Evolutionary conservation across 2,113 vertebrate genomes (phyloP).

Genomic region (Gymnocephalus cernua): DNA sequence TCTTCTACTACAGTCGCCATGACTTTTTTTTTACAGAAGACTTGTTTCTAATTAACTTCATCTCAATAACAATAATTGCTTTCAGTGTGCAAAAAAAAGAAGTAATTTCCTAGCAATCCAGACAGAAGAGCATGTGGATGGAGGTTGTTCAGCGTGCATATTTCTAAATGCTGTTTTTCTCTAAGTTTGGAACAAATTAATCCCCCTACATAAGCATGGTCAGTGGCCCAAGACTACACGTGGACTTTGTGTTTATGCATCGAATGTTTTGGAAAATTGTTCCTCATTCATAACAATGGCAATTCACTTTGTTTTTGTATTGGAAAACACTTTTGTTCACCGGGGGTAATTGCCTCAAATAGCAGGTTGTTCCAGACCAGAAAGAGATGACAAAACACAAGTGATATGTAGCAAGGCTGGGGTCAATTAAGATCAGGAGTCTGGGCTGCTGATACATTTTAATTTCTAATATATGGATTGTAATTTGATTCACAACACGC

Average conservation of each 20-base stretch:
- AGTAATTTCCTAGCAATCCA: slow-evolving; percentile 31
- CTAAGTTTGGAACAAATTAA: slow-evolving; percentile 28
- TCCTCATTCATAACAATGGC: slow-evolving; percentile 55
- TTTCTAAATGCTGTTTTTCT: slow-evolving; percentile 29
- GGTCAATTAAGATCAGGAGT: slow-evolving; percentile 57
- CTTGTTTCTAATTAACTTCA: slow-evolving; percentile 51
- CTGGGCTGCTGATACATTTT: slow-evolving; percentile 24
- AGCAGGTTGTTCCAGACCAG: slow-evolving; percentile 50
- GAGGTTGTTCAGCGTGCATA: not conserved
- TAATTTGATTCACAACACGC: slow-evolving; percentile 11
- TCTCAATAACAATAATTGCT: slow-evolving; percentile 34
- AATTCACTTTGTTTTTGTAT: slow-evolving; percentile 67
- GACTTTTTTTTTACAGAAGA: slow-evolving; percentile 26
- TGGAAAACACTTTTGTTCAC: slow-evolving; percentile 61
- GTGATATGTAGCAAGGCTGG: slow-evolving; percentile 33
- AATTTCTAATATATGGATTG: slow-evolving; percentile 19
- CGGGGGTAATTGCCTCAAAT: slow-evolving; percentile 68
- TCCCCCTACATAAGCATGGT: slow-evolving; percentile 5
- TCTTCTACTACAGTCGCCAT: not conserved
- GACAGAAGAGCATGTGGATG: not conserved
- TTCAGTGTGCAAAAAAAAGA: slow-evolving; percentile 25
- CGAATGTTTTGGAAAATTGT: slow-evolving; percentile 74
- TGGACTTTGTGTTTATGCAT: slow-evolving; percentile 56
- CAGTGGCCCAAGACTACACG: slow-evolving; percentile 33
- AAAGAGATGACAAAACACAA: slow-evolving; percentile 54